Evolutionary conservation across 2,888 invertebrate genomes (phyloP).

Genomic region (Argyresthia albistria): DNA sequence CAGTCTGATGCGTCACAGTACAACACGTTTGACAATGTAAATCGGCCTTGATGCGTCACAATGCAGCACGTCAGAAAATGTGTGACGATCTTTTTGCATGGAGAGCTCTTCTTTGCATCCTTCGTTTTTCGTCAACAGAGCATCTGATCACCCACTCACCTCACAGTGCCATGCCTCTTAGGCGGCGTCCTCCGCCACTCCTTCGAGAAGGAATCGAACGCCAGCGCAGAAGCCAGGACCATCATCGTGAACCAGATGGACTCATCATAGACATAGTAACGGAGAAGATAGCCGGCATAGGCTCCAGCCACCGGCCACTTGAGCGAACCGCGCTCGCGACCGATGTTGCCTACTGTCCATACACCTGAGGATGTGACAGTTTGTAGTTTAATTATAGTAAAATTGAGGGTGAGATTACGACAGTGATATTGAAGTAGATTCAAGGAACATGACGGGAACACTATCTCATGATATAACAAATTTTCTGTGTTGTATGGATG

Average conservation of each 20-base stretch:
- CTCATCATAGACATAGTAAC: constrained; percentile 83
- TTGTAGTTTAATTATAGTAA: background rate
- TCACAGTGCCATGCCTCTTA: constrained; percentile 42
- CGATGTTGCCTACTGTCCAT: constrained; percentile 92
- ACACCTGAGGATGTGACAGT: constrained; percentile 74
- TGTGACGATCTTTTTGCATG: too few species aligned
- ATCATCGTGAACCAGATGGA: constrained; percentile 79
- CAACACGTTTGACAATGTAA: too few species aligned
- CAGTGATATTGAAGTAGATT: background rate
- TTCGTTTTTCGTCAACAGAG: too few species aligned
- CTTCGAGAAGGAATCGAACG: constrained; percentile 84
- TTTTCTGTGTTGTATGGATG: background rate
- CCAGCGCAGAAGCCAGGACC: constrained; percentile 75
- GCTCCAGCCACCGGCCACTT: constrained; percentile 80
- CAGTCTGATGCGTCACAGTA: too few species aligned
- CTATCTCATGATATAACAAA: background rate
- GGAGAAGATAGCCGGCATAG: constrained; percentile 75
- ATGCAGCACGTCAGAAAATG: too few species aligned
- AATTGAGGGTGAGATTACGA: background rate
- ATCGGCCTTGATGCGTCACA: too few species aligned
- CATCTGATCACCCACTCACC: constrained; percentile 28
- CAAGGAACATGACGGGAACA: background rate
- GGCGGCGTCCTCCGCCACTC: constrained; percentile 81
- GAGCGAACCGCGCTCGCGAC: constrained; percentile 82
- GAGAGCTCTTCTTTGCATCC: too few species aligned